These are phyloP conservation scores for Eristalis pertinax DNA, from an alignment of 2,888 invertebrate genomes.

Conservation along the genomic window DNA sequence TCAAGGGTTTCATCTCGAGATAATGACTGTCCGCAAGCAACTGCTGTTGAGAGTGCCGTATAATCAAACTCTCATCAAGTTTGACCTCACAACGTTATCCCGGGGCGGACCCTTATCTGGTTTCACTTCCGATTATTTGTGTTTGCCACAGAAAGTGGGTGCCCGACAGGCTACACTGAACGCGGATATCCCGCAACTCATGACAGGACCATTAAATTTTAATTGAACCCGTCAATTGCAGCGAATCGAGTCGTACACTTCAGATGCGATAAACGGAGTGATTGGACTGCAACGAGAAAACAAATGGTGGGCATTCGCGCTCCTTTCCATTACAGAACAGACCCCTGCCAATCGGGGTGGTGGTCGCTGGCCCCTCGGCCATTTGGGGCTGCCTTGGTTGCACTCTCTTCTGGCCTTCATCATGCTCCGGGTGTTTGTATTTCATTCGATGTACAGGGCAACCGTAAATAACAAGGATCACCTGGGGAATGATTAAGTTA, in stretches of 20 bases:
- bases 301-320: neutral
- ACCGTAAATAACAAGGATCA: neutral
- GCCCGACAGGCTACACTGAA: neutral
- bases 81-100: neutral
- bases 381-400: neutral
- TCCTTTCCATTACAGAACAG: neutral
- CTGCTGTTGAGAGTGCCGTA: neutral
- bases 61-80: neutral
- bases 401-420: neutral
- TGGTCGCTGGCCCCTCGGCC: neutral
- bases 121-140: neutral
- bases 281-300: neutral
- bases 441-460: neutral
- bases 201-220: slow-evolving; percentile 37
- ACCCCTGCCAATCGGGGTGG: neutral
- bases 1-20: neutral
- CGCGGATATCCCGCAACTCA: neutral
- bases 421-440: neutral
- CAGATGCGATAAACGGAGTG: neutral
- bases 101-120: neutral
- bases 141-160: neutral
- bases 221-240: slow-evolving; percentile 57
- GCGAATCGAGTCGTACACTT: slow-evolving; percentile 22
- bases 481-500: neutral
- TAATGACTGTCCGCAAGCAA: neutral